phyloP scores from a whole-genome alignment of 1,140 invertebrate genomes.

The Stegodyphus dumicola region DNA sequence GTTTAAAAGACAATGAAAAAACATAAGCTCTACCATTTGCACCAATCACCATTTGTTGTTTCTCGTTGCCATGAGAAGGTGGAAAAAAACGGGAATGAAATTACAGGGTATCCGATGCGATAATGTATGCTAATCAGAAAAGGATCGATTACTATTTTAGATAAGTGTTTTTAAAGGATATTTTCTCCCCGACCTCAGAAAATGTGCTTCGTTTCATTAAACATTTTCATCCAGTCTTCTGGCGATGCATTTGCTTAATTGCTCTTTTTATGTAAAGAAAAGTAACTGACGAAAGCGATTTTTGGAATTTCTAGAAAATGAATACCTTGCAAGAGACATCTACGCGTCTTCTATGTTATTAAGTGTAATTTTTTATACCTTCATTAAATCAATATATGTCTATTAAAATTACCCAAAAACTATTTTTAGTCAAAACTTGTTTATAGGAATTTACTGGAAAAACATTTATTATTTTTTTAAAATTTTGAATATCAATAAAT shows the following conservation, averaged over 20 bases:
- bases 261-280: neutral
- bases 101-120: neutral
- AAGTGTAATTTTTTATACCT: no score
- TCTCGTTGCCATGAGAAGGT: neutral
- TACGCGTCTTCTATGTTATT: no score
- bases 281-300: neutral
- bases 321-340: no score
- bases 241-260: neutral
- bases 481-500: no score
- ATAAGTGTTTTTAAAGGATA: conserved; percentile 44
- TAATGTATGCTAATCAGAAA: conserved; percentile 53
- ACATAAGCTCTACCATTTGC: neutral
- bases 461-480: no score
- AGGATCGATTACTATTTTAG: conserved; percentile 39
- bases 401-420: no score
- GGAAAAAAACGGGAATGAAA: conserved; percentile 14
- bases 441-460: no score
- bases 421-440: no score
- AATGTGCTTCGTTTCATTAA: neutral
- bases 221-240: neutral
- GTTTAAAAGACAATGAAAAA: no score
- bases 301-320: no score
- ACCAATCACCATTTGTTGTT: conserved; percentile 8
- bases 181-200: neutral
- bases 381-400: no score